Evolutionary conservation across 2,888 invertebrate genomes (phyloP), one percentile per base, ranked within the genome.

Genomic region (Pyrrhosoma nymphula): DNA sequence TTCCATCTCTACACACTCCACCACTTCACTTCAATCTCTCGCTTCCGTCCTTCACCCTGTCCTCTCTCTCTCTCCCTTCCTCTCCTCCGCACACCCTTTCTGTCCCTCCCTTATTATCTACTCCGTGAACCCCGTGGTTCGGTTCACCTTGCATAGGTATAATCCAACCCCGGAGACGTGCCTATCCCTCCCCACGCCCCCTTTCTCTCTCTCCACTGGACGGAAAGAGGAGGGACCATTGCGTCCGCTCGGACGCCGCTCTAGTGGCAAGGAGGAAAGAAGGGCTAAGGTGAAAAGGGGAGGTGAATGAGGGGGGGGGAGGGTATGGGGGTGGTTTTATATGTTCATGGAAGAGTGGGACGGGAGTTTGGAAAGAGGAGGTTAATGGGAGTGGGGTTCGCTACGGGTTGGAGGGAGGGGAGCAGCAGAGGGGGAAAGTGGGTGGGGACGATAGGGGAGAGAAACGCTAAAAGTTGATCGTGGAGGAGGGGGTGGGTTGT

Each of bases 71-170:
- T 35, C 82, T 12, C 69, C 26, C 26, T 6, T n/a, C 14, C 14
- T 82, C 35, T 82, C 82, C 14, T n/a, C 6, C 30, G 82, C 16
- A 14, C 0, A 14, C 6, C 69, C 20, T 60, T 2, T 1, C 60
- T 20, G 20, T 60, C 60, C 60, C 60, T 60, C 18, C 60, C 18
- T 60, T 60, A 3, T 16, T 60, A 60, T 20, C 2, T 16, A 14
- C 82, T 35, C 16, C 30, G 35, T 82, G 82, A 35, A 82, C 82
- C 20, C 60, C 23, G 20, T 23, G 60, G 63, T 39, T 91, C 60
- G 91, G 63, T 91, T 91, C 63, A 91, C 91, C 63, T 91, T 69
- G 91, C 91, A 20, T 63, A 47, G 47, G 4, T 47, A 39, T 69
- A 91, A 63, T 91, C 63, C 82, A 82, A 35, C 35, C 35, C 30